Percentiles rank a stretch among this genome's conserved stretches.
Evolutionary conservation across 2,113 vertebrate genomes (phyloP).

Genomic region (Uria aalge): DNA sequence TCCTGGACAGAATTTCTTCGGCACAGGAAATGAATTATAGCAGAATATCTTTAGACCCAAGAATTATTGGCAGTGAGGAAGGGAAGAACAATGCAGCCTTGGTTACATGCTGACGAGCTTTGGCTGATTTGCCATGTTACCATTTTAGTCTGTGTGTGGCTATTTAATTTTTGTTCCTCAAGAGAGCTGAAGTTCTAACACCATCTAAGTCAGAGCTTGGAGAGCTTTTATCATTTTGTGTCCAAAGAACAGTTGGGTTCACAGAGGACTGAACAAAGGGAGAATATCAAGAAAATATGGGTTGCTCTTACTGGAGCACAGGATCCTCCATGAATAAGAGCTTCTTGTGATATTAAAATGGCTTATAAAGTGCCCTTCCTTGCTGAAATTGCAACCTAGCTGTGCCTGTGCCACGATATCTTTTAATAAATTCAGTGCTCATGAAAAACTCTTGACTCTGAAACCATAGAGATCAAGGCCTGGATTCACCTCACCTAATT

Average conservation of each 20-base stretch:
- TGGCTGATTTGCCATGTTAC: constrained; percentile 24
- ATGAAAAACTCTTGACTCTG: background rate
- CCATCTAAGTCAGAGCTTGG: constrained; percentile 20
- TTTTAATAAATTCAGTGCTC: background rate
- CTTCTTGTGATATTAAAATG: background rate
- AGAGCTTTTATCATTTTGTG: background rate
- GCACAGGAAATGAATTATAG: constrained; percentile 53
- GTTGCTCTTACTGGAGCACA: background rate
- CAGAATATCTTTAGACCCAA: constrained; percentile 35
- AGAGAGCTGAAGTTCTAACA: constrained; percentile 33
- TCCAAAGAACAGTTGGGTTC: constrained; percentile 23
- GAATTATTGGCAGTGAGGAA: constrained; percentile 33
- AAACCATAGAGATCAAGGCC: background rate
- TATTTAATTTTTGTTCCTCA: constrained; percentile 47
- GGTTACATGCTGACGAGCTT: constrained; percentile 23
- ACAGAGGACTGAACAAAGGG: constrained; percentile 8
- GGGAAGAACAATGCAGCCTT: constrained; percentile 40
- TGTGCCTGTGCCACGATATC: background rate
- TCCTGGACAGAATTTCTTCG: background rate
- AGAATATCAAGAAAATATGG: constrained; percentile 40
- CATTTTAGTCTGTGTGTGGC: constrained; percentile 58
- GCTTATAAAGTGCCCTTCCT: background rate
- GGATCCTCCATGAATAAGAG: background rate
- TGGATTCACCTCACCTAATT: background rate
- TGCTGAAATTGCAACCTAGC: background rate